These are phyloP conservation scores for Benitochromis conjunctus DNA, from an alignment of 2,113 vertebrate genomes.

Conservation along the genomic window DNA sequence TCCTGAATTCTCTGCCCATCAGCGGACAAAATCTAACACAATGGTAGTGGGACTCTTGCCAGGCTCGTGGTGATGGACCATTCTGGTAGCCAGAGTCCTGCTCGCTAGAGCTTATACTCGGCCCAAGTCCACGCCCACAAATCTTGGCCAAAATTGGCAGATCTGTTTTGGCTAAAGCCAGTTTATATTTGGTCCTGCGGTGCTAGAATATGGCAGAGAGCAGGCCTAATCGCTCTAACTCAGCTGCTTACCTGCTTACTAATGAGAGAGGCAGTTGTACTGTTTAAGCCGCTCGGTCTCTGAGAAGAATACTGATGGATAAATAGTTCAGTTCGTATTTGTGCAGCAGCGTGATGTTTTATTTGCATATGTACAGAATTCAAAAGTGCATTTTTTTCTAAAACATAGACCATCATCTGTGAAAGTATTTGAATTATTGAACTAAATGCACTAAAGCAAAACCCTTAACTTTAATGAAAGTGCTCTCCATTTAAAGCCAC, in stretches of 20 bases:
- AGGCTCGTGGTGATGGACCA: neutral
- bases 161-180: neutral
- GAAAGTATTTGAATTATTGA: neutral
- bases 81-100: conserved; percentile 1
- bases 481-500: neutral
- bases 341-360: neutral
- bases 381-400: neutral
- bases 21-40: neutral
- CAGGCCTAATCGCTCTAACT: conserved; percentile 8
- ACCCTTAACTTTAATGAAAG: neutral
- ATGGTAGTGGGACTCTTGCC: conserved; percentile 8
- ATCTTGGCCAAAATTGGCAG: conserved; percentile 8
- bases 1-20: neutral
- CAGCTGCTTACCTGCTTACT: conserved; percentile 24
- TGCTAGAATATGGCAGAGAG: conserved; percentile 16
- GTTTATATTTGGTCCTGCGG: neutral
- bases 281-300: neutral
- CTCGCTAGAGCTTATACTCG: conserved; percentile 4
- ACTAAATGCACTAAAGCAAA: neutral
- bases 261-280: neutral
- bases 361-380: neutral
- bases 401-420: neutral
- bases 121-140: conserved; percentile 6
- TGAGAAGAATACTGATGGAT: neutral
- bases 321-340: neutral